Evolutionary conservation across 2,888 invertebrate species (phyloP), one percentile per base, ranked within the genome.

Genomic region (Platycheirus rosarum): DNA sequence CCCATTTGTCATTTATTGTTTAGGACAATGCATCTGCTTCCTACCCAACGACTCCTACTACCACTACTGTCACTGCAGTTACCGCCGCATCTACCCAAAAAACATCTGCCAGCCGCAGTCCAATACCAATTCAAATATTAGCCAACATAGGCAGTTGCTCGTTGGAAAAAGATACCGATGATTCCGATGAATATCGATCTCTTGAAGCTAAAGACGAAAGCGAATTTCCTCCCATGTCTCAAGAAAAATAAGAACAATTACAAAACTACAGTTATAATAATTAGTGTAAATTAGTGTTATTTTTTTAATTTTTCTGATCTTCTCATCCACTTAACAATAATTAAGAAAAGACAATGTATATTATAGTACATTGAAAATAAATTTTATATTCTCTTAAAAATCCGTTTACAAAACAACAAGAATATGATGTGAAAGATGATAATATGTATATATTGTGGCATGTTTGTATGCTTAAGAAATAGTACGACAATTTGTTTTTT

Each of bases 131-230:
- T 51, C 66, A 84, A 79, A 78, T 76, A 32, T 44, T 75, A 75
- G 46, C 78, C 77, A 84, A 82, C 62, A 79, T 80, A 70, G 77
- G 84, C 74, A 79, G 77, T 78, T 73, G 85, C 77, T 84, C 82
- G 55, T 76, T 85, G 85, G 86, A 70, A 85, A 85, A 85, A 86
- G 85, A 85, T 85, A 82, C 82, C 37, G 87, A 87, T 75, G 91
- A 91, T 86, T 91, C 91, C 3, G 91, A 91, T 86, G 91, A 91
- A 84, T 91, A 90, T 87, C 89, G 91, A 57, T 91, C 91, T 53
- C 87, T 91, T 78, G 91, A 91, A 85, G 88, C 87, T 78, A 90
- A 89, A 86, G 90, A 90, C 63, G 90, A 90, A 65, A 86, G 85
- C 53, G 88, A 89, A 85, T 90, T 88, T 86, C 85, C 88, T 23